Evolutionary conservation across 2,797 vertebrate species (phyloP).

Genomic region (Sebastes steindachneri): DNA sequence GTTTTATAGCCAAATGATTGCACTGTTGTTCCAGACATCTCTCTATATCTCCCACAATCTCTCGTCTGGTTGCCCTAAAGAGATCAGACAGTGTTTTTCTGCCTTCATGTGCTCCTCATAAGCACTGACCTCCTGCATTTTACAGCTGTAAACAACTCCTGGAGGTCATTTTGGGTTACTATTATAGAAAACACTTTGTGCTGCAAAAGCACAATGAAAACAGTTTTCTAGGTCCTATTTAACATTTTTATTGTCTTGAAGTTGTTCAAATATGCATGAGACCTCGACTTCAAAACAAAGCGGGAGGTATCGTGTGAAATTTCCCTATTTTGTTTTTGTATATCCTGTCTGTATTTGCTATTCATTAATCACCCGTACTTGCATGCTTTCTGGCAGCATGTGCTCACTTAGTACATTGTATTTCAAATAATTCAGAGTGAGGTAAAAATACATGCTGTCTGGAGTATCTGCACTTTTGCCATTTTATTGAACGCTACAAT

Average conservation of each 20-base stretch:
- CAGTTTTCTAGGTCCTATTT: constrained; percentile 4
- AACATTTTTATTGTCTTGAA: neutral
- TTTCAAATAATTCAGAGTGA: neutral
- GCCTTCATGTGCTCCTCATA: constrained; percentile 3
- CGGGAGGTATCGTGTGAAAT: neutral
- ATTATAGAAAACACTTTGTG: constrained; percentile 41
- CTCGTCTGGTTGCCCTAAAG: constrained; percentile 20
- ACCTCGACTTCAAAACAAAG: constrained; percentile 3
- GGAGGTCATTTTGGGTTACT: neutral
- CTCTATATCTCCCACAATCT: constrained; percentile 4
- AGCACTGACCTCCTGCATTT: constrained; percentile 15
- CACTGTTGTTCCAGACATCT: constrained; percentile 2
- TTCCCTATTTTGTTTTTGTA: neutral
- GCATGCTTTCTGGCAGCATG: neutral
- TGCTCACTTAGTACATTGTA: neutral
- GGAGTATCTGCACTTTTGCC: neutral
- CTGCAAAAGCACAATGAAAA: constrained; percentile 20
- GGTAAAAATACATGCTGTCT: constrained; percentile 10
- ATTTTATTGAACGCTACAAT: neutral
- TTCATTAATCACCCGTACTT: neutral
- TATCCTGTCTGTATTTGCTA: neutral
- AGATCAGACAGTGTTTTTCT: neutral
- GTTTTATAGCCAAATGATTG: constrained; percentile 27
- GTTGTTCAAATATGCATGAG: constrained; percentile 3
- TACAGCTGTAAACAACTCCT: constrained; percentile 20